Evolutionary conservation across 2,888 invertebrate genomes (phyloP).

Genomic region (Erebia epiphron): DNA sequence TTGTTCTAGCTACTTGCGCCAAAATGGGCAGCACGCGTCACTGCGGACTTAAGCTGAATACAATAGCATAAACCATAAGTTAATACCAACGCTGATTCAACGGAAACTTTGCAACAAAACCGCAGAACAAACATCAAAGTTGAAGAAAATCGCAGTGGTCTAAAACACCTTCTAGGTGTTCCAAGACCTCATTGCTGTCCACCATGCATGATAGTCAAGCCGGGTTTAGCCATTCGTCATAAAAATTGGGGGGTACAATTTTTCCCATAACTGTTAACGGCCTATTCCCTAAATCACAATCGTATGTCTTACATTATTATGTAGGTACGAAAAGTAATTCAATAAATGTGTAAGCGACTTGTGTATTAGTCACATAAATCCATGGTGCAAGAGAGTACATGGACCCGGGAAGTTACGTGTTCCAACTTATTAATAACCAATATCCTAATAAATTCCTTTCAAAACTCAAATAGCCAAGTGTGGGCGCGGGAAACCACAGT

Average conservation of each 20-base stretch:
- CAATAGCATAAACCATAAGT: constrained; percentile 47
- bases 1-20: constrained; percentile 36
- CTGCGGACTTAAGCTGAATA: constrained; percentile 42
- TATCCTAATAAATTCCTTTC: constrained; percentile 19
- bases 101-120: constrained; percentile 32
- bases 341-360: neutral
- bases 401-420: constrained; percentile 12
- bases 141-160: neutral
- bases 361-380: neutral
- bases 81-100: constrained; percentile 47
- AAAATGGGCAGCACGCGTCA: constrained; percentile 43
- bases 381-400: neutral
- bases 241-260: no score
- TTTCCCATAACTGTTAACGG: no score
- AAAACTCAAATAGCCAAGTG: constrained; percentile 21
- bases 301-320: no score
- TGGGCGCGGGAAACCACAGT: constrained; percentile 19
- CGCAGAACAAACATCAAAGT: neutral
- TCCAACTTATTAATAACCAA: constrained; percentile 22
- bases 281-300: no score
- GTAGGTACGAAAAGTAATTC: no score
- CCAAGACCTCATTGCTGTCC: no score
- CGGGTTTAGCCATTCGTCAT: no score
- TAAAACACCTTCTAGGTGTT: neutral
- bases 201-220: no score